phyloP scores from a whole-genome alignment of 2,113 vertebrate genomes.

The Pituophis catenifer region DNA sequence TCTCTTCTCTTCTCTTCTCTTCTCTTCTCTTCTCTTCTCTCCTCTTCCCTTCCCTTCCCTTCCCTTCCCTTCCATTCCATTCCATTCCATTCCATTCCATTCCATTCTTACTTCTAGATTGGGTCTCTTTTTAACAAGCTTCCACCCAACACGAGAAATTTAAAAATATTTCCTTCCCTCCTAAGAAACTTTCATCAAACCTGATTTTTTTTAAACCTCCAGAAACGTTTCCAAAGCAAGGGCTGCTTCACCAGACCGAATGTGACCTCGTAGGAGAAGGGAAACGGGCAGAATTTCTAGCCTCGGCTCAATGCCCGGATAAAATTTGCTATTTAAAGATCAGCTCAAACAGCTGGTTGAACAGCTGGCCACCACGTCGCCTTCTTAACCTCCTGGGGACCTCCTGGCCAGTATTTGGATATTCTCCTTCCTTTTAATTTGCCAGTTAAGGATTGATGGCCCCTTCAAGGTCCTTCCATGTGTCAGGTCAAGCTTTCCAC shows the following conservation, averaged over 20 bases:
- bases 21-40: too few species aligned
- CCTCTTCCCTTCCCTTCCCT: too few species aligned
- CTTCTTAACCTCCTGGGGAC: not conserved
- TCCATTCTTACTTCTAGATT: not conserved
- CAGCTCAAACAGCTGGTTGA: not conserved
- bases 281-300: not conserved
- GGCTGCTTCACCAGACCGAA: not conserved
- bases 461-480: not conserved
- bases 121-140: not conserved
- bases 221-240: not conserved
- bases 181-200: not conserved
- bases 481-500: fast-evolving
- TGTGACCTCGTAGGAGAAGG: not conserved
- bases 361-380: not conserved
- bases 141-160: not conserved
- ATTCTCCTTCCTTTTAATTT: slow-evolving; percentile 22
- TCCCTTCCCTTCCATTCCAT: too few species aligned
- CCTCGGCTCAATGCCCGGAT: not conserved
- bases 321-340: not conserved
- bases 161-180: not conserved
- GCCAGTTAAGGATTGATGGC: slow-evolving; percentile 52
- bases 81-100: too few species aligned
- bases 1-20: too few species aligned
- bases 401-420: slow-evolving; percentile 32
- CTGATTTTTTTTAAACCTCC: not conserved